Evolutionary conservation across 64 coral and sea anemone species (phyloP).

Genomic region (Porites lutea): DNA sequence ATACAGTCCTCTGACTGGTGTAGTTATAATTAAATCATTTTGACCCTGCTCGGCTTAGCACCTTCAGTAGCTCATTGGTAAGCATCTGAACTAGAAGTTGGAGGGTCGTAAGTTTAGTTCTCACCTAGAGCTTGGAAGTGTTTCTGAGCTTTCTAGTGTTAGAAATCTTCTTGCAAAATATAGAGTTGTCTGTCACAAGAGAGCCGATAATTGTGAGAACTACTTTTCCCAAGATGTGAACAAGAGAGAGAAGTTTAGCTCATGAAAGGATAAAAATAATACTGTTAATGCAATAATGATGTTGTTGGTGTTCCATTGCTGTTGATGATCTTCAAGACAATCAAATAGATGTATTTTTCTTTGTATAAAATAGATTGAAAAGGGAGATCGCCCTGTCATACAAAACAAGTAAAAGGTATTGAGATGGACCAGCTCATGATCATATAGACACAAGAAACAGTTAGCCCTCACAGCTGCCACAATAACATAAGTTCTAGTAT

Average conservation of each 20-base stretch:
- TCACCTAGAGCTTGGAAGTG: too few relatives aligned
- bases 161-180: too few relatives aligned
- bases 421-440: background rate
- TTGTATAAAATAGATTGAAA: conserved; percentile 43
- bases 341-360: conserved; percentile 36
- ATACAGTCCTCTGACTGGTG: too few relatives aligned
- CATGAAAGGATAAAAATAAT: too few relatives aligned
- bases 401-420: background rate
- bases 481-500: conserved; percentile 4
- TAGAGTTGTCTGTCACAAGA: too few relatives aligned
- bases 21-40: too few relatives aligned
- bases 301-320: background rate
- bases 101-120: too few relatives aligned
- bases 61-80: too few relatives aligned
- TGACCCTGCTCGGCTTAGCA: too few relatives aligned
- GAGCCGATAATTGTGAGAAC: too few relatives aligned
- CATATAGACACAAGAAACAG: background rate
- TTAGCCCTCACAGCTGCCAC: background rate
- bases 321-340: background rate
- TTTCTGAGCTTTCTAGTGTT: too few relatives aligned
- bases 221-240: background rate
- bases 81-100: too few relatives aligned
- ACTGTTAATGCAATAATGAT: background rate
- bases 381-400: background rate
- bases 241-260: background rate